Conservation (phyloP, 2,888 invertebrate genomes). For the Rhyacophila evoluta region DNA sequence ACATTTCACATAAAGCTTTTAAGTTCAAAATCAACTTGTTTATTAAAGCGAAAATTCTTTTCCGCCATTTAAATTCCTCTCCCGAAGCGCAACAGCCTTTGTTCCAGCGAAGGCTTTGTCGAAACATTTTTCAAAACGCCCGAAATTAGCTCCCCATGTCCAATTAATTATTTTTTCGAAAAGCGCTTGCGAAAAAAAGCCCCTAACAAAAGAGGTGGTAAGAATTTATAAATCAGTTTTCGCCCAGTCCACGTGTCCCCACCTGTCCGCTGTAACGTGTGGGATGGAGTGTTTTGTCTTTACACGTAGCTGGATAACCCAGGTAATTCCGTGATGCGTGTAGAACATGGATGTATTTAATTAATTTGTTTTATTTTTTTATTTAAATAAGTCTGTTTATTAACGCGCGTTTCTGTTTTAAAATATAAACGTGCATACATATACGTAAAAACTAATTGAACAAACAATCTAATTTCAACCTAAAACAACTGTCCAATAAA, state of each 20-base stretch:
- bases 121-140: neutral
- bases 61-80: neutral
- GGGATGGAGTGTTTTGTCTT: neutral
- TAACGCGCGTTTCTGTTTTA: too few species aligned
- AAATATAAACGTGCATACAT: too few species aligned
- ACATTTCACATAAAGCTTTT: too few species aligned
- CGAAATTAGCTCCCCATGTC: neutral
- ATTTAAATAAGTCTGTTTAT: too few species aligned
- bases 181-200: neutral
- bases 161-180: conserved; percentile 4
- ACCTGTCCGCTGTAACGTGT: neutral
- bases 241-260: neutral
- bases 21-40: neutral
- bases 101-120: neutral
- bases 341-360: neutral
- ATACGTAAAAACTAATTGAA: too few species aligned
- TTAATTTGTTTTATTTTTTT: too few species aligned
- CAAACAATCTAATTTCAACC: too few species aligned
- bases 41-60: neutral
- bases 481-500: too few species aligned
- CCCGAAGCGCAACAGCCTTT: neutral
- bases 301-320: neutral
- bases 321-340: neutral
- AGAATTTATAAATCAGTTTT: conserved; percentile 11
- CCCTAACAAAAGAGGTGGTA: neutral